Evolutionary conservation across 2,113 vertebrate species (phyloP), one percentile per base, ranked within the genome.

Genomic region (Raja brachyura): DNA sequence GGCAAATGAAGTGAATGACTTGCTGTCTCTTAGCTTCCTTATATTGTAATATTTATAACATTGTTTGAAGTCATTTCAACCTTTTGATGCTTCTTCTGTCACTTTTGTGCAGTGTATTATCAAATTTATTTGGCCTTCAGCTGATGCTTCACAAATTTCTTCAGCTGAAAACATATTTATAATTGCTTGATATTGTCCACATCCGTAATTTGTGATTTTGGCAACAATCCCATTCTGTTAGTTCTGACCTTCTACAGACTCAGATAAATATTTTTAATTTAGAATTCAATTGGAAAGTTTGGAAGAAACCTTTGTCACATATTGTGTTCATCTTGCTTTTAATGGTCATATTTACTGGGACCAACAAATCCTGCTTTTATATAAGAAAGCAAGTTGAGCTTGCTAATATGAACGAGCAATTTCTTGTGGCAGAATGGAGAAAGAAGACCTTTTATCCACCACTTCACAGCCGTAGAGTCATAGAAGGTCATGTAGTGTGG

Each of bases 11-110:
- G 95, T 94, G 94, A 92, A 94, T 95, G 94, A 95, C 88, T 95
- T 94, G 93, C 95, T 95, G 94, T 94, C 93, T 94, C 96, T 97
- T 96, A 97, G 96, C 96, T 96, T 96, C 95, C 93, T 94, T n/a
- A 93, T 95, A 95, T 94, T 95, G 93, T 95, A 56, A 93, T 61
- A 63, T 81, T 31, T 33, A 93, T 25, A 83, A 70, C 75, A 54
- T 66, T 90, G 25, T 75, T 86, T 6, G 61, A 85, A 85, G 81
- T 59, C 81, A 85, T 85, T 56, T 54, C 25, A 48, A 48, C 81
- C 81, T 48, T 48, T 78, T 20, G 14, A 48, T 81, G 78, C 39
- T 20, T 48, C 39, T 85, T 28, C 63, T 90, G 31, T 90, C 31
- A 68, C 93, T 56, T 25, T 93, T 74, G 39, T 81, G 63, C 70